These are phyloP conservation scores for Tamias sibiricus DNA, from an alignment of 2,113 vertebrate genomes.

Conservation along the genomic window DNA sequence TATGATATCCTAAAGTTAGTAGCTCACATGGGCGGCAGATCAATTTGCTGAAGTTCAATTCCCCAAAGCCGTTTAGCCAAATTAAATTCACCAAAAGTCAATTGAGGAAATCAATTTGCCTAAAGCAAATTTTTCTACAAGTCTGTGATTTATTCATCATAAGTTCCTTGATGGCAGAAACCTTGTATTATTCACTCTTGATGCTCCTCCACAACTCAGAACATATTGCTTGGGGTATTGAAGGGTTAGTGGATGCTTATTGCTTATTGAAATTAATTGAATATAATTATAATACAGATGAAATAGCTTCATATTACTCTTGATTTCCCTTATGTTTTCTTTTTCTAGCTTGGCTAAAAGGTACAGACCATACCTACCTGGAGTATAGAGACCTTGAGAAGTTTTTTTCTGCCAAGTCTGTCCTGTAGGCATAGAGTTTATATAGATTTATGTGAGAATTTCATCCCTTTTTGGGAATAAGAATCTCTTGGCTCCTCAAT, in stretches of 20 bases:
- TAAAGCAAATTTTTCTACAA: constrained; percentile 68
- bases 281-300: constrained; percentile 63
- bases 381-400: background rate
- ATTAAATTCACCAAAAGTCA: constrained; percentile 76
- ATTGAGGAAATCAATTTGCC: constrained; percentile 72
- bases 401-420: background rate
- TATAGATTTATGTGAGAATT: constrained; percentile 58
- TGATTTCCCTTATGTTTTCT: constrained; percentile 35
- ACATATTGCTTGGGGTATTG: background rate
- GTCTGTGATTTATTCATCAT: constrained; percentile 71
- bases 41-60: constrained; percentile 67
- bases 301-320: constrained; percentile 56
- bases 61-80: constrained; percentile 72
- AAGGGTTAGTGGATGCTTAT: constrained; percentile 53
- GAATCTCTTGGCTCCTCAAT: constrained; percentile 19
- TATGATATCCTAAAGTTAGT: constrained; percentile 54
- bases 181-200: constrained; percentile 19
- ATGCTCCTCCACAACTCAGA: background rate
- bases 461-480: constrained; percentile 72
- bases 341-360: constrained; percentile 36
- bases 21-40: constrained; percentile 62
- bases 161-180: constrained; percentile 61
- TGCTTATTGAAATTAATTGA: constrained; percentile 65
- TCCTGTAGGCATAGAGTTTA: background rate
- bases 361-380: background rate